Evolutionary conservation across 2,797 vertebrate genomes (phyloP).

Genomic region (Manis pentadactyla): DNA sequence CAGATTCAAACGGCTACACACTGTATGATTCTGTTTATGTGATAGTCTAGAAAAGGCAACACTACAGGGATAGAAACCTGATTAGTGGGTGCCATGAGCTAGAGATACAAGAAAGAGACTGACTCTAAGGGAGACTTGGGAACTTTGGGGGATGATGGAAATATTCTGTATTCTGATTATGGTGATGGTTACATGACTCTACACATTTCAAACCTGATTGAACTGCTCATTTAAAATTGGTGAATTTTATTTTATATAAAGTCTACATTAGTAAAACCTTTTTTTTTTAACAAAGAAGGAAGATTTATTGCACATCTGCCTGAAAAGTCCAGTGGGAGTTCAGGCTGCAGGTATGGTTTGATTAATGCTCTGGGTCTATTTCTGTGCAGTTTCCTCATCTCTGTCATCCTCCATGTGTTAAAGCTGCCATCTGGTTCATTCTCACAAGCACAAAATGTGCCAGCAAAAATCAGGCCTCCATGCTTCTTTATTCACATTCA

Average conservation of each 20-base stretch:
- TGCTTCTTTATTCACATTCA: too few relatives aligned
- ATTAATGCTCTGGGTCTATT: too few relatives aligned
- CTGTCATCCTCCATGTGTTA: too few relatives aligned
- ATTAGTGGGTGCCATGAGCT: not conserved
- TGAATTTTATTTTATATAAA: not conserved
- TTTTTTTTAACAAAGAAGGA: not conserved
- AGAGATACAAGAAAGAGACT: not conserved
- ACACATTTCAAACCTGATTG: not conserved
- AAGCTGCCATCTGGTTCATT: too few relatives aligned
- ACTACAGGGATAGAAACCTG: not conserved
- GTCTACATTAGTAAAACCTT: not conserved
- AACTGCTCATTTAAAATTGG: not conserved
- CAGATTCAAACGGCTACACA: not conserved
- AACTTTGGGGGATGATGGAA: not conserved
- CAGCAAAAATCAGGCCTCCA: too few relatives aligned
- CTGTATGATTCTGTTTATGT: not conserved
- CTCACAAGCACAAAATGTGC: too few relatives aligned
- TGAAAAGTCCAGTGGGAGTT: too few relatives aligned
- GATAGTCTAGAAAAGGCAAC: not conserved
- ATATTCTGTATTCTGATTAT: not conserved
- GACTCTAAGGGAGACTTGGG: not conserved
- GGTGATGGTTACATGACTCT: not conserved
- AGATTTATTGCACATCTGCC: too few relatives aligned
- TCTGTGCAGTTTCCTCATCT: too few relatives aligned
- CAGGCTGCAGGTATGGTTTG: too few relatives aligned